Conservation (phyloP, 1,140 invertebrate species). For the Himalopsyche phryganea region DNA sequence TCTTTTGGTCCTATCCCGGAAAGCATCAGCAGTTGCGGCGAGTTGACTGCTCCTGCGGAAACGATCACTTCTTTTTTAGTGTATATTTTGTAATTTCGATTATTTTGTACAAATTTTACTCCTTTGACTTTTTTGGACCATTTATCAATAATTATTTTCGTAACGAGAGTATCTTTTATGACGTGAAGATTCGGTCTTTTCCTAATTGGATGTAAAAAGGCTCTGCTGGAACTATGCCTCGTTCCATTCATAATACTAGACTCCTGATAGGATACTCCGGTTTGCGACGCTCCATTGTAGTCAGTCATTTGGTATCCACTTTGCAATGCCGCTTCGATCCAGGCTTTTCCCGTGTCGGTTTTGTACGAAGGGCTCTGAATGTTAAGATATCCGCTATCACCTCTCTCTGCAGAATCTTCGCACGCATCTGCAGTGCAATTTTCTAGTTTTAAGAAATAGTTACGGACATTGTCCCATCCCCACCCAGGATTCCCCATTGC, state of each 20-base stretch:
- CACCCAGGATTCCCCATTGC: slow-evolving; percentile 62
- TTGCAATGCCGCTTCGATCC: slow-evolving; percentile 70
- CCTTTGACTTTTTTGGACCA: slow-evolving; percentile 57
- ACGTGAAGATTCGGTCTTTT: slow-evolving; percentile 58
- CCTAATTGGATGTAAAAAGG: slow-evolving; percentile 62
- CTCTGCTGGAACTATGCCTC: slow-evolving; percentile 59
- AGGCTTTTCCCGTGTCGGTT: slow-evolving; percentile 59
- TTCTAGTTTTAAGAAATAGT: slow-evolving; percentile 80
- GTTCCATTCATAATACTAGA: slow-evolving; percentile 58
- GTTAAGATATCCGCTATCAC: slow-evolving; percentile 52
- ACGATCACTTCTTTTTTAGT: slow-evolving; percentile 67
- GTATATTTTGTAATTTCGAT: slow-evolving; percentile 48
- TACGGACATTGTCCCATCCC: slow-evolving; percentile 68
- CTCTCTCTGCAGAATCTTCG: slow-evolving; percentile 41
- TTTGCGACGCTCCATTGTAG: slow-evolving; percentile 52
- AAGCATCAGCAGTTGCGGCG: slow-evolving; percentile 71
- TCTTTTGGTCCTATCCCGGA: slow-evolving; percentile 69
- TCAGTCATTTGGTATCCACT: slow-evolving; percentile 62
- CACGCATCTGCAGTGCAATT: slow-evolving; percentile 38
- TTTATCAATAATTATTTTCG: slow-evolving; percentile 66
- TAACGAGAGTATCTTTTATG: slow-evolving; percentile 56
- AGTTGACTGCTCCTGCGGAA: slow-evolving; percentile 66
- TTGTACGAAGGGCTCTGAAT: slow-evolving; percentile 61
- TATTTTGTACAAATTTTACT: slow-evolving; percentile 54
- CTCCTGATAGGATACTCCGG: slow-evolving; percentile 51